Conservation (phyloP, 2,797 vertebrate species). For the Lepus townsendii region DNA sequence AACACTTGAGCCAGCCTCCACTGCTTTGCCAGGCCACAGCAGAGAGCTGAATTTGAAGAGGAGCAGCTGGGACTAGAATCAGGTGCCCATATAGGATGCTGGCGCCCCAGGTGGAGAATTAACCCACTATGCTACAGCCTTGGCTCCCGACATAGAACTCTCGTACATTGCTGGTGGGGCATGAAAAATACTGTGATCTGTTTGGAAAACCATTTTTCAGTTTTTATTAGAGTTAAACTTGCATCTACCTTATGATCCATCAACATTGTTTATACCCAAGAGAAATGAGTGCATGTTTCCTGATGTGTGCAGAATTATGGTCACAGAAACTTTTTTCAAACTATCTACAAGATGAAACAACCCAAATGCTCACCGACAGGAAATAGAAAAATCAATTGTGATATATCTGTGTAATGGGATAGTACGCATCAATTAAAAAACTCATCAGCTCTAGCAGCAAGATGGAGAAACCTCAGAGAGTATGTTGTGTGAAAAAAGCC, state of each 20-base stretch:
- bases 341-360: constrained; percentile 29
- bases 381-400: neutral
- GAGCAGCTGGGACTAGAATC: too few relatives aligned
- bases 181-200: neutral
- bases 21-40: too few relatives aligned
- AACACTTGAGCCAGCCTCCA: too few relatives aligned
- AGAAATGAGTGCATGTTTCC: constrained; percentile 31
- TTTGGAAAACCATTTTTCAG: constrained; percentile 3
- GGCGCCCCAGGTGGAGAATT: too few relatives aligned
- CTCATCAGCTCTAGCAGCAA: neutral
- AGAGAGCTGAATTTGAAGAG: too few relatives aligned
- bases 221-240: constrained; percentile 50
- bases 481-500: neutral
- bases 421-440: neutral
- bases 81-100: too few relatives aligned
- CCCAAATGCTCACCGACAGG: neutral
- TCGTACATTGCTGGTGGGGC: neutral
- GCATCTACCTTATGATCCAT: neutral
- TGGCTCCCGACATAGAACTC: neutral
- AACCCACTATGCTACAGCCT: too few relatives aligned
- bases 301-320: neutral
- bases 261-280: neutral
- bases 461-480: neutral
- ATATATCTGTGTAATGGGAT: constrained; percentile 1
- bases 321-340: constrained; percentile 15